phyloP scores from a whole-genome alignment of 2,888 invertebrate species.

The Trichogramma dendrolimi region DNA sequence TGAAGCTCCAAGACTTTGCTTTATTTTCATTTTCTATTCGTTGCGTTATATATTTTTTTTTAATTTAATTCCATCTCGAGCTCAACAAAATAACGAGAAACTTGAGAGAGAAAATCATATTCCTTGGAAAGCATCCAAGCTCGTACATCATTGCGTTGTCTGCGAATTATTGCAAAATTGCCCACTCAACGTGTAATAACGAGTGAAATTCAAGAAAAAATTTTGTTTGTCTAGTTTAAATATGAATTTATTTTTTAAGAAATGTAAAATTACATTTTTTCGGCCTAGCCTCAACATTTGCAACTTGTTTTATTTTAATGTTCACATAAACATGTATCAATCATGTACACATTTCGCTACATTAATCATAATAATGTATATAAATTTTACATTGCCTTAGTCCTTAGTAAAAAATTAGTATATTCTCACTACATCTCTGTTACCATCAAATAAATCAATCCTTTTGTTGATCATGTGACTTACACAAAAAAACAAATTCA shows the following conservation, averaged over 20 bases:
- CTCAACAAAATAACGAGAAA: too few species aligned
- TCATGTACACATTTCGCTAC: conserved; percentile 24
- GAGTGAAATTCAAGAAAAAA: too few species aligned
- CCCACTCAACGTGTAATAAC: too few species aligned
- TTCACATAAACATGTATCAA: conserved; percentile 21
- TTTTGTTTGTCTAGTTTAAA: background rate
- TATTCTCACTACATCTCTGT: conserved; percentile 22
- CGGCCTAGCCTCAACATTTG: conserved; percentile 14
- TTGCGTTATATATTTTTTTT: too few species aligned
- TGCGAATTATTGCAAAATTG: too few species aligned
- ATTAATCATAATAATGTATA: conserved; percentile 28
- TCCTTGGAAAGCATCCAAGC: too few species aligned
- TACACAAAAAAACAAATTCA: conserved; percentile 22
- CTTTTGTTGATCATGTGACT: conserved; percentile 20
- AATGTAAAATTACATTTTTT: conserved; percentile 21
- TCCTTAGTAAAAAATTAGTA: conserved; percentile 29
- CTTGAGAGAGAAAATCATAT: too few species aligned
- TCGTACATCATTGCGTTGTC: too few species aligned
- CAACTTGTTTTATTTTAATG: conserved; percentile 11
- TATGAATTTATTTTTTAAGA: conserved; percentile 24
- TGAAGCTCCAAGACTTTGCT: too few species aligned
- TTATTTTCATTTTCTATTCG: too few species aligned
- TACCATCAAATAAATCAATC: conserved; percentile 28
- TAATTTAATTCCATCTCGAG: too few species aligned
- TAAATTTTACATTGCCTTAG: conserved; percentile 29